Percentiles rank a stretch among this genome's conserved stretches.
Evolutionary conservation across 37 sponge, comb jelly and placozoan genomes (phyloP).

Genomic region (Mnemiopsis leidyi): DNA sequence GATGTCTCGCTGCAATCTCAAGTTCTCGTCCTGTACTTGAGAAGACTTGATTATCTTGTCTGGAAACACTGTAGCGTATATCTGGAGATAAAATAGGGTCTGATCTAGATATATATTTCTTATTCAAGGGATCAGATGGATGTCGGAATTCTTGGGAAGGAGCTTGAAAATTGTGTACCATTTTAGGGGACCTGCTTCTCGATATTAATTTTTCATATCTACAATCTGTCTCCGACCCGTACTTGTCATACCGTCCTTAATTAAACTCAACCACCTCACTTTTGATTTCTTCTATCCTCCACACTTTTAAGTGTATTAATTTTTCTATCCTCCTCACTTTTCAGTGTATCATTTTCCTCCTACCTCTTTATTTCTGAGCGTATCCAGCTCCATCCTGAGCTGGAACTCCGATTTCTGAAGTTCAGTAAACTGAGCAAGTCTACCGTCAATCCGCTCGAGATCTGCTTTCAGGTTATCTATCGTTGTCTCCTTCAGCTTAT

Average conservation of each 20-base stretch:
- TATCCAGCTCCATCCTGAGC: conserved; percentile 52
- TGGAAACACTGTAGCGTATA: conserved; percentile 37
- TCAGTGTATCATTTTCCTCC: not conserved
- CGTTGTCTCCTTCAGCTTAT: not conserved
- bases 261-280: too few relatives aligned
- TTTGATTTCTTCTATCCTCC: too few relatives aligned
- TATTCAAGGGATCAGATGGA: not conserved
- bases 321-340: not conserved
- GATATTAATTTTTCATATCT: too few relatives aligned
- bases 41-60: conserved; percentile 22
- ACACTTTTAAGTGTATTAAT: too few relatives aligned
- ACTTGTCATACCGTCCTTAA: too few relatives aligned
- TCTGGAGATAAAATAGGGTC: not conserved
- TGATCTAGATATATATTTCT: not conserved
- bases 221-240: too few relatives aligned
- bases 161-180: too few relatives aligned
- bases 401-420: conserved; percentile 54
- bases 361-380: conserved; percentile 46
- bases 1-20: conserved; percentile 1
- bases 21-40: conserved; percentile 14
- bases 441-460: not conserved
- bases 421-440: not conserved
- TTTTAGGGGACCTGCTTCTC: too few relatives aligned
- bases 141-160: not conserved
- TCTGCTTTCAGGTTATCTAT: not conserved